Evolutionary conservation across 53 echinoderm and acorn worm genomes (phyloP), one percentile per base, ranked within the genome.

Genomic region (Stichopus horrens): DNA sequence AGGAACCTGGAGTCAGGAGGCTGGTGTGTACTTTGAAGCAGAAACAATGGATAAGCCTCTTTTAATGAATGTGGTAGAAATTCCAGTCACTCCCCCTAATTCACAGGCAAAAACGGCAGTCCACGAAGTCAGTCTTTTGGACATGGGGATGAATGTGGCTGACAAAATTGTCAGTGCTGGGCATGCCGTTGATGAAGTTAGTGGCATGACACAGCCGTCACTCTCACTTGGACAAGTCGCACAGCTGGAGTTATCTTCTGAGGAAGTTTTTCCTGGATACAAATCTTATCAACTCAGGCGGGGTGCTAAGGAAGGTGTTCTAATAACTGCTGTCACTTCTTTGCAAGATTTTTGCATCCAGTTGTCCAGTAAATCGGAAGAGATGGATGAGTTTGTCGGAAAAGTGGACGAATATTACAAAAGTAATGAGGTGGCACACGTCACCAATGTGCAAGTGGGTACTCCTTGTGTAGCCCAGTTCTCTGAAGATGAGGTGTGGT

Each of bases 401-500:
- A 74, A 75, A 58, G 87, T 87, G 16, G 87, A 87, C 21, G 75
- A 87, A 23, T 87, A 74, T 9, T 87, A 87, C 87, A 87, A 74
- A 23, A 58, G 18, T 21, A 87, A 74, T 53, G 75, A 87, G 13
- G 21, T 74, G 20, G n/a, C 87, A 7, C 9, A 19, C 22, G 57
- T 87, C 13, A 76, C 79, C 16, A 55, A 87, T 53, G 87, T 74
- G 8, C 74, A 79, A 13, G 83, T 90, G 3, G 96, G 96, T 52
- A 91, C 88, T 54, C 89, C 93, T 23, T 96, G 96, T 83, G 94
- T 88, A 19, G 96, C 91, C 4, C 90, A 94, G 83, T 94, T 90
- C 82, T 93, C 96, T 0, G 90, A 88, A 58, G 94, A 94, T 78
- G 92, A 96, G 54, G 93, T 90, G 58, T 96, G 96, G 96, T 96